Evolutionary conservation across 2,888 invertebrate species (phyloP).

Genomic region (Synergus laeviventris): DNA sequence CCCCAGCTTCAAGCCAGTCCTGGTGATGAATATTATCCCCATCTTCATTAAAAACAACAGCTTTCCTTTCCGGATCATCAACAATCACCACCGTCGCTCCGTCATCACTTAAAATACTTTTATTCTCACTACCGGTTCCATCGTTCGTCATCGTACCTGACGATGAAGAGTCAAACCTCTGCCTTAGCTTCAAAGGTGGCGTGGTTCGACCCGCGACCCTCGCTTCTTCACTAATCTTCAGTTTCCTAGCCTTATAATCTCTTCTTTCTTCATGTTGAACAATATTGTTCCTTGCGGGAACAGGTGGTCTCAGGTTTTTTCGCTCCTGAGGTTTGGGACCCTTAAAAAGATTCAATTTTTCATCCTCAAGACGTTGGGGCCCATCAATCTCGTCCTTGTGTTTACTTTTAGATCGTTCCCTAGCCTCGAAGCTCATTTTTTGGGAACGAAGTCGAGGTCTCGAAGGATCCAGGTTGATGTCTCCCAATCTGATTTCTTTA

Average conservation of each 20-base stretch:
- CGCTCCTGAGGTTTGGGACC: constrained; percentile 16
- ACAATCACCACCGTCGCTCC: constrained; percentile 68
- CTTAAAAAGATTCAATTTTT: constrained; percentile 36
- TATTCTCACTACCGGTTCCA: constrained; percentile 19
- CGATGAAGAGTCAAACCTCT: constrained; percentile 43
- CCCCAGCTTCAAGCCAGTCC: constrained; percentile 72
- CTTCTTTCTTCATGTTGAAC: not conserved
- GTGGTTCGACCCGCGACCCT: constrained; percentile 42
- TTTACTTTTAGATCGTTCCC: constrained; percentile 2
- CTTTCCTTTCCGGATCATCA: constrained; percentile 65
- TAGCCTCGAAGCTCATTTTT: constrained; percentile 22
- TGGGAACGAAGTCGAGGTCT: constrained; percentile 35
- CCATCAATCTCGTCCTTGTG: constrained; percentile 38
- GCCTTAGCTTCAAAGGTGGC: constrained; percentile 47
- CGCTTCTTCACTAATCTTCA: not conserved
- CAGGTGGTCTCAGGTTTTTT: constrained; percentile 19
- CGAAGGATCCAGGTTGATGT: constrained; percentile 17
- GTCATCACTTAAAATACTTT: constrained; percentile 62
- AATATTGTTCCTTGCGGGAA: constrained; percentile 14
- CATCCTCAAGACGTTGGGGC: not conserved
- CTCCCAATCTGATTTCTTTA: constrained; percentile 20
- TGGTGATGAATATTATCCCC: constrained; percentile 70
- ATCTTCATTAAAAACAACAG: constrained; percentile 56
- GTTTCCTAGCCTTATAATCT: constrained; percentile 1
- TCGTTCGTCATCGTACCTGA: constrained; percentile 23